phyloP scores from a whole-genome alignment of 2,113 vertebrate genomes.

The Notiomystis cincta region DNA sequence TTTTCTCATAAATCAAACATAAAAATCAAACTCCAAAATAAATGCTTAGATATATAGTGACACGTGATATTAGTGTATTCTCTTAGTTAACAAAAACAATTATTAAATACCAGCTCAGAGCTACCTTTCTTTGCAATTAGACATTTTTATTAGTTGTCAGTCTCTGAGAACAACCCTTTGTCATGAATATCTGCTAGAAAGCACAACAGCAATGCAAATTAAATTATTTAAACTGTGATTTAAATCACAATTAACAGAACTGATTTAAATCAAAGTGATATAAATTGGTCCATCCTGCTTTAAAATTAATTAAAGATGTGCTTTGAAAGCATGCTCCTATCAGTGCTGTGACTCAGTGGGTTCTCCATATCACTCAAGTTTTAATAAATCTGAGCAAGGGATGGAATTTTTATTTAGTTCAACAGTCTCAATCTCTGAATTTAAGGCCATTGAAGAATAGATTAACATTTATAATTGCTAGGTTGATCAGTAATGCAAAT shows the following conservation, averaged over 20 bases:
- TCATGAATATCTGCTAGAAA: not conserved
- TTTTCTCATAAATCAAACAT: not conserved
- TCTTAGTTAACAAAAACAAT: not conserved
- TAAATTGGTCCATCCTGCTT: not conserved
- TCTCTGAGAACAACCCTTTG: not conserved
- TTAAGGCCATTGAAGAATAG: slow-evolving; percentile 19
- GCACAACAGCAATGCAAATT: not conserved
- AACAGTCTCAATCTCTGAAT: not conserved
- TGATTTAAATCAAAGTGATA: not conserved
- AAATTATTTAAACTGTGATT: not conserved
- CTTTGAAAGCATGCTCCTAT: not conserved
- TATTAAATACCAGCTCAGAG: not conserved
- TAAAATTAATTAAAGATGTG: slow-evolving; percentile 4
- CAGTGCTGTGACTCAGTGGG: not conserved
- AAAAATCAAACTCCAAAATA: not conserved
- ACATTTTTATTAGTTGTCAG: not conserved
- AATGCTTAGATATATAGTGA: not conserved
- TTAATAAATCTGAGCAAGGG: slow-evolving; percentile 12
- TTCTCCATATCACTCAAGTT: not conserved
- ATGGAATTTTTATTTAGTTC: slow-evolving; percentile 18
- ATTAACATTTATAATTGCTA: slow-evolving; percentile 43
- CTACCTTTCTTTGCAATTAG: not conserved
- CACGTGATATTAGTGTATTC: not conserved
- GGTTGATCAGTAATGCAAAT: not conserved
- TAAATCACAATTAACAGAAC: slow-evolving; percentile 10